phyloP scores from a whole-genome alignment of 2,888 invertebrate species.

The Unio delphinus region DNA sequence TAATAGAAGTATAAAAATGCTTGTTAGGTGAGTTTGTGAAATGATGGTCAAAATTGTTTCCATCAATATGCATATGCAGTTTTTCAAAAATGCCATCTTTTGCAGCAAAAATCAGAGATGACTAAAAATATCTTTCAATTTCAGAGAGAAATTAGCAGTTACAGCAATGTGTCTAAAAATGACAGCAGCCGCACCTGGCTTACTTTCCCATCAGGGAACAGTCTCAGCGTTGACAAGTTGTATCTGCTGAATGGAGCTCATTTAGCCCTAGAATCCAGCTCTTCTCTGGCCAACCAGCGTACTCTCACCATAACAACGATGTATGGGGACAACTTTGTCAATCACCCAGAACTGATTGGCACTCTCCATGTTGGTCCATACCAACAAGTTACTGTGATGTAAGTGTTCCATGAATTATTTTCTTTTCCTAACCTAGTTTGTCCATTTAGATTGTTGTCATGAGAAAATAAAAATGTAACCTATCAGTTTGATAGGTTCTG shows the following conservation, averaged over 20 bases:
- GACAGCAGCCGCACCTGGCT: conserved; percentile 54
- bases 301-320: conserved; percentile 31
- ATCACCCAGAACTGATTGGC: conserved; percentile 29
- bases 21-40: no score
- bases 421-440: no score
- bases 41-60: no score
- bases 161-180: conserved; percentile 4
- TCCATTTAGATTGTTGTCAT: no score
- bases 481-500: no score
- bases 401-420: background rate
- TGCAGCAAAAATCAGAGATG: no score
- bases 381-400: conserved; percentile 40
- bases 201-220: conserved; percentile 22
- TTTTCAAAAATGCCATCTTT: no score
- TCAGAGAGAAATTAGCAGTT: conserved; percentile 7
- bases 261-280: conserved; percentile 41
- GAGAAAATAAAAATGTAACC: no score
- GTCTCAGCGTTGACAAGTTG: conserved; percentile 38
- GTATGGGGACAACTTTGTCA: conserved; percentile 35
- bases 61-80: no score
- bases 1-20: no score
- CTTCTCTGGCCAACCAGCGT: conserved; percentile 7
- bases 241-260: conserved; percentile 50
- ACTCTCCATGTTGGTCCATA: conserved; percentile 45
- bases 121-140: background rate